Evolutionary conservation across 2,888 invertebrate species (phyloP).

Genomic region (Sclerodermus sp.): DNA sequence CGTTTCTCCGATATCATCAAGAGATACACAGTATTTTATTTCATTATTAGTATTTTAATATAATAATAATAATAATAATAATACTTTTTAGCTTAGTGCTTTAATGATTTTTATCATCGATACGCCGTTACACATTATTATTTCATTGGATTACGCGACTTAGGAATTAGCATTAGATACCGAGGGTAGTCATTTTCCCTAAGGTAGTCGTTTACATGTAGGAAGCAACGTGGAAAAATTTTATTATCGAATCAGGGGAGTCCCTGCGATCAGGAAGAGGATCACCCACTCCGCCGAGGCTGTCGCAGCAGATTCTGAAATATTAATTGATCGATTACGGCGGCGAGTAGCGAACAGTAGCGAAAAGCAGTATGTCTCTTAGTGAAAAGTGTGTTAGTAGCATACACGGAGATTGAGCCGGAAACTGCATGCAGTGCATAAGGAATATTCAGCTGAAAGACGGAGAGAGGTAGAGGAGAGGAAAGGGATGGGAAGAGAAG

Average conservation of each 20-base stretch:
- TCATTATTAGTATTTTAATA: no score
- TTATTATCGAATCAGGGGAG: constrained; percentile 28
- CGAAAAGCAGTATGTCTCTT: neutral
- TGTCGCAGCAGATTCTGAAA: constrained; percentile 22
- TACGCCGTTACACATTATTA: neutral
- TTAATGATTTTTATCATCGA: neutral
- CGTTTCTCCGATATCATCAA: no score
- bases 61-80: no score
- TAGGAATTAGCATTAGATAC: constrained; percentile 19
- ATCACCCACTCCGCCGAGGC: constrained; percentile 13
- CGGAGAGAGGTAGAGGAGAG: no score
- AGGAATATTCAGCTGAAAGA: no score
- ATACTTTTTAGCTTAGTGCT: no score
- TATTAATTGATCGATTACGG: no score
- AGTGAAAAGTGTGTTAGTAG: neutral
- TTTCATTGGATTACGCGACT: constrained; percentile 17
- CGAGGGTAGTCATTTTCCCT: constrained; percentile 7
- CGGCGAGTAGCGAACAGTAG: neutral
- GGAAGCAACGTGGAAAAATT: constrained; percentile 26
- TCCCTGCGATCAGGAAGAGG: constrained; percentile 13
- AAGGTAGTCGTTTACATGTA: constrained; percentile 20
- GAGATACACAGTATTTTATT: no score
- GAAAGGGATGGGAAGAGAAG: no score
- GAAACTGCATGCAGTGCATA: no score
- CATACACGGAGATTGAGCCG: no score